These are phyloP conservation scores for Drosophila neonasuta DNA, from an alignment of 2,888 invertebrate species.

Conservation along the genomic window DNA sequence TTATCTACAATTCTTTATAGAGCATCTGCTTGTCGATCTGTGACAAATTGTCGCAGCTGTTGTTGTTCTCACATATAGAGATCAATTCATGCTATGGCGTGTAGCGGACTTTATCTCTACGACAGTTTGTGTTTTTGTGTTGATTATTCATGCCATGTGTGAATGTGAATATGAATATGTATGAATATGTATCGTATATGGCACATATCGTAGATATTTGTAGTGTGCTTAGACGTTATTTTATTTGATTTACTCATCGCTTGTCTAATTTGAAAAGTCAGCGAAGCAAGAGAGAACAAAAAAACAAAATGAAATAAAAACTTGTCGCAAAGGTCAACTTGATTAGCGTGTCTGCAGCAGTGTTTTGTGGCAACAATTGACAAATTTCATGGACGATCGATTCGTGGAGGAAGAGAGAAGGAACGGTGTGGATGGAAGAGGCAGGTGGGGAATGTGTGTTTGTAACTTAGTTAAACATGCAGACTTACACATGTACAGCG, in stretches of 20 bases:
- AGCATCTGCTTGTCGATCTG: slow-evolving; percentile 15
- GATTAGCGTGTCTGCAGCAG: slow-evolving; percentile 60
- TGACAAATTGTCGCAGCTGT: neutral
- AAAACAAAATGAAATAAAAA: slow-evolving; percentile 14
- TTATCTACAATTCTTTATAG: neutral
- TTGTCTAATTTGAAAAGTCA: slow-evolving; percentile 48
- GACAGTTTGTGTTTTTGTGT: neutral
- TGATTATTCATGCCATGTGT: slow-evolving; percentile 32
- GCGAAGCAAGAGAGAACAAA: slow-evolving; percentile 5
- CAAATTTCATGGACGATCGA: slow-evolving; percentile 22
- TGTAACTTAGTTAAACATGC: slow-evolving; percentile 13
- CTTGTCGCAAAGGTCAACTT: slow-evolving; percentile 69
- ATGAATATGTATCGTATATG: slow-evolving; percentile 6
- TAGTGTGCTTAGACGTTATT: slow-evolving; percentile 29
- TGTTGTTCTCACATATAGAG: slow-evolving; percentile 5
- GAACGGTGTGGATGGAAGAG: neutral
- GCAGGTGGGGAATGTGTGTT: neutral
- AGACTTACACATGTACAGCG: slow-evolving; percentile 40
- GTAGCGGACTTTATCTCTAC: slow-evolving; percentile 12
- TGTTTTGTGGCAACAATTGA: slow-evolving; percentile 23
- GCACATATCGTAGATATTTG: slow-evolving; percentile 7
- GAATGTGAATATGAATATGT: slow-evolving; percentile 10
- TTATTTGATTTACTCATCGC: slow-evolving; percentile 44
- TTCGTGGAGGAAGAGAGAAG: neutral
- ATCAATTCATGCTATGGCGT: slow-evolving; percentile 12